Base-by-base conservation (phyloP, 2,888 invertebrate species). In the Apantesis nais region DNA sequence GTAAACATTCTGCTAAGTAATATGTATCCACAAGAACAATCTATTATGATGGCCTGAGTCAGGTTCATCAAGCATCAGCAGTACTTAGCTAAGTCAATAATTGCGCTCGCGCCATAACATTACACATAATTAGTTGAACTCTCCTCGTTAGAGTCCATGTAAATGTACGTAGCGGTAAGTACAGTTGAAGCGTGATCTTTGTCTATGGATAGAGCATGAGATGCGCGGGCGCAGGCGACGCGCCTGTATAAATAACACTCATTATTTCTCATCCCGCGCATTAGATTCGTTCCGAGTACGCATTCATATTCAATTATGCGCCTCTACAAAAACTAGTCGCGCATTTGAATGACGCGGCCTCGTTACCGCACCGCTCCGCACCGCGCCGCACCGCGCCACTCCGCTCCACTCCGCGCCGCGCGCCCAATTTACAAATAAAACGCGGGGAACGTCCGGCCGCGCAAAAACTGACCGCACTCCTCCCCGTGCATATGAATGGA, bases 351-450 rank as follows among this genome's bases (percentile, higher is more conserved):
- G 94, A 91, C 88, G 82, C 82, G 80, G 82, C 82, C 84, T 76
- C 77, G 82, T 84, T 83, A 78, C 84, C 78, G 80, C 79, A 71
- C 76, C 81, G 78, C 80, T 74, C 80, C 78, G 78, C 82, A 19
- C 79, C 75, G 74, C 81, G 39, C 65, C 62, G 73, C 73, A 55
- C 75, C 78, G 80, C 78, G 80, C 34, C n/a, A n/a, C 78, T n/a
- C 68, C 76, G 77, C 80, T 77, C 61, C 61, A 31, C 61, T 31
- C 65, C n/a, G 55, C 39, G 71, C 79, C 76, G 78, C 75, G 79
- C 85, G 89, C 92, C 92, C 94, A 92, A 94, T 93, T 93, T 93
- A 93, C 93, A 94, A 93, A 93, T 92, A 93, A 93, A 93, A 91
- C 92, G 90, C 92, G 88, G 89, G 91, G 93, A 92, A 92, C 93